A percentile compares a stretch with the other conserved stretches of the same genome.
phyloP scores from a whole-genome alignment of 2,888 invertebrate genomes.

The Philereme transversata region DNA sequence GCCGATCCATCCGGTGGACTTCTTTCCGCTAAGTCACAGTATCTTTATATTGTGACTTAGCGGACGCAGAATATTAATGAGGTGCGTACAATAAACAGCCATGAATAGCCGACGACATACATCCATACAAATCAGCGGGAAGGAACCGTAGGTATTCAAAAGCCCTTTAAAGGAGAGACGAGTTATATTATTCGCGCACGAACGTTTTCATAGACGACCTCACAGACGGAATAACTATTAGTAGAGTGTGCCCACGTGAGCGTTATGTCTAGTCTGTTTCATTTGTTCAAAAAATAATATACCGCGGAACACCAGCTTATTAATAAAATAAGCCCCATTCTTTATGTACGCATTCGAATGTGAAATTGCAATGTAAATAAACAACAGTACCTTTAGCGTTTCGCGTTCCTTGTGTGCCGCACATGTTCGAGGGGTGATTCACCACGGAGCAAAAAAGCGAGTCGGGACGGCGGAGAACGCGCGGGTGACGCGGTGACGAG shows the following conservation, averaged over 20 bases:
- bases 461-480: slow-evolving; percentile 70
- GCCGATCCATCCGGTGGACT: slow-evolving; percentile 41
- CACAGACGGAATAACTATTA: neutral
- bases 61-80: slow-evolving; percentile 72
- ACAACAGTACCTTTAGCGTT: slow-evolving; percentile 44
- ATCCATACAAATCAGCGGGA: slow-evolving; percentile 46
- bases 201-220: slow-evolving; percentile 12
- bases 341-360: slow-evolving; percentile 24
- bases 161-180: slow-evolving; percentile 21
- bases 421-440: slow-evolving; percentile 75
- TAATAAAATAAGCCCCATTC: neutral
- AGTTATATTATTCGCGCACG: slow-evolving; percentile 18
- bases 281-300: too few relatives aligned
- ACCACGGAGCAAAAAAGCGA: slow-evolving; percentile 69
- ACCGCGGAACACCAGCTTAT: too few relatives aligned
- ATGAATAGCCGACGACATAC: slow-evolving; percentile 25
- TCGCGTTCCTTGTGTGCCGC: slow-evolving; percentile 62
- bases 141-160: slow-evolving; percentile 33
- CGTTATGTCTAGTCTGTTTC: too few relatives aligned
- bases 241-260: too few relatives aligned
- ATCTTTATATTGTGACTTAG: slow-evolving; percentile 37
- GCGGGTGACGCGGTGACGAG: slow-evolving; percentile 68
- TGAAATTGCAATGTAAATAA: slow-evolving; percentile 35
- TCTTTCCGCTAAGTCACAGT: too few relatives aligned
- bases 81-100: slow-evolving; percentile 40